Evolutionary conservation across 2,797 vertebrate species (phyloP).

Genomic region (Xiphorhynchus erythropygius): DNA sequence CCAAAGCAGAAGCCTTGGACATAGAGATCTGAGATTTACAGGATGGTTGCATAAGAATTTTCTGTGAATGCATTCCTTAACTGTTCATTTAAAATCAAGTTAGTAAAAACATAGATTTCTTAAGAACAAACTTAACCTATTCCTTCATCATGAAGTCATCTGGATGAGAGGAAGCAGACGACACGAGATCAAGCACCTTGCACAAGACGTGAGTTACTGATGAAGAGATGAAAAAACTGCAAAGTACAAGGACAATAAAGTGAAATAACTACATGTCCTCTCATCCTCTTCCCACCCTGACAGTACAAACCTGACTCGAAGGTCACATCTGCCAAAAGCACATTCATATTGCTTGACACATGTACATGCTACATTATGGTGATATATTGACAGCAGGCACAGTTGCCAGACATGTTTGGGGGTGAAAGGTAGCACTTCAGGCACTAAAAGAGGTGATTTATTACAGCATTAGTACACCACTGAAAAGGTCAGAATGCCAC

Average conservation of each 20-base stretch:
- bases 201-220: not conserved
- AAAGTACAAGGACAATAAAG: not conserved
- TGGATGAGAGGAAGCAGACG: not conserved
- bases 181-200: not conserved
- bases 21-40: not conserved
- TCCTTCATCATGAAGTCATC: not conserved
- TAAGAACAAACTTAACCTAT: not conserved
- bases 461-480: not conserved
- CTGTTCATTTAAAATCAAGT: not conserved
- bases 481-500: conserved; percentile 51
- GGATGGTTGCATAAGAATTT: fast-evolving
- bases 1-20: not conserved
- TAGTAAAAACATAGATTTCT: not conserved
- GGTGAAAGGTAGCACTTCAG: conserved; percentile 22
- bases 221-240: not conserved
- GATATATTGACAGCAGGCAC: conserved; percentile 5
- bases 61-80: not conserved
- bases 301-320: not conserved
- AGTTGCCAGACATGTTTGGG: not conserved
- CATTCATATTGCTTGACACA: not conserved
- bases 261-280: not conserved
- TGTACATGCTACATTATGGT: not conserved
- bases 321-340: not conserved
- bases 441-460: conserved; percentile 30
- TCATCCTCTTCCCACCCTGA: not conserved